Base-by-base conservation (phyloP, 2,888 invertebrate genomes). In the Meiosimyza decipiens region DNA sequence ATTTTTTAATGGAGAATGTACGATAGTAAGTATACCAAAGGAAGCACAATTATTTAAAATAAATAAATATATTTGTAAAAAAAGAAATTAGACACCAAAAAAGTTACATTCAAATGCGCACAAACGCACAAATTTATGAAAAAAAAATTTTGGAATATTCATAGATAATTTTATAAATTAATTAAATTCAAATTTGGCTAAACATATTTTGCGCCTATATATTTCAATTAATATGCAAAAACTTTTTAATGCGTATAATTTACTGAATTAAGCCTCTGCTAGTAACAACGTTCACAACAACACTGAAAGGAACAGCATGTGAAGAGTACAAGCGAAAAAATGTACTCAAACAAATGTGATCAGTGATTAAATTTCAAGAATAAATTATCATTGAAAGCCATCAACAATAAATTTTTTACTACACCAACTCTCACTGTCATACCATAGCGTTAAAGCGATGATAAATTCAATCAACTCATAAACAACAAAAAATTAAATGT, bases 321-420 rank as follows among this genome's bases (percentile, higher is more conserved):
- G 9, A 63, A 63, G 12, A 16, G 47, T n/a, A 47, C 49, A 6
- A 63, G 40, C 40, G 40, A n/a, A 47, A 40, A 33, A 49, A 18
- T 28, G 64, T 0, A 12, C 49, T 13, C 62, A 16, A 33, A 40
- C 40, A 22, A 62, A 69, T 69, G 22, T 18, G 49, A 63, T 54
- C 47, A 40, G 63, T 70, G 70, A 73, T 73, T 73, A 73, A 70
- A 73, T 73, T 73, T 57, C 65, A 69, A 66, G 65, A 70, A 73
- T 70, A 70, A 73, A 73, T 73, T 73, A 70, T 65, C 65, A 70
- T 60, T 47, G 51, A 51, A 67, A 67, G 55, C 70, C 70, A 49
- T 63, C 57, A 57, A 57, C 18, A 57, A 1, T 16, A 50, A 16
- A 50, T 62, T 40, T 40, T 11, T 22, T 33, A 28, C 65, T 28